Percentiles rank a stretch among this genome's conserved stretches.
Conservation (phyloP, 2,797 vertebrate species). For the Triplophysa yarkandensis region DNA sequence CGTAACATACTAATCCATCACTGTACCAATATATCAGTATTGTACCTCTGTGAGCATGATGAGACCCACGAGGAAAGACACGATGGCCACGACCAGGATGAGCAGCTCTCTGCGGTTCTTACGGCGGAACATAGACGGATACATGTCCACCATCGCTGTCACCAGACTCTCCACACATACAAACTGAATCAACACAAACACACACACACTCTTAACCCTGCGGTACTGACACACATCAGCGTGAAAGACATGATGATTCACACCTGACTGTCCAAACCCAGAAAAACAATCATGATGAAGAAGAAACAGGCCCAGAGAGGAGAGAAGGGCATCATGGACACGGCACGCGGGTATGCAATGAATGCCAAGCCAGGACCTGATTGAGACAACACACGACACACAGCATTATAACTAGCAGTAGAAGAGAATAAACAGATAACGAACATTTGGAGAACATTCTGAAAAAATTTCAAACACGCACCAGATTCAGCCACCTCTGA, state of each 20-base stretch:
- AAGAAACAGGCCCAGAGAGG: constrained; percentile 95
- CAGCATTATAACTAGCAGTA: neutral
- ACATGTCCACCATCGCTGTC: constrained; percentile 93
- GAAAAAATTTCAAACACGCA: constrained; percentile 61
- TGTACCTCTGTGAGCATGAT: constrained; percentile 95
- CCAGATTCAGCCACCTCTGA: constrained; percentile 94
- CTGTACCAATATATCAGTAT: neutral
- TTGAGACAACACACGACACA: neutral
- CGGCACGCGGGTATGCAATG: constrained; percentile 94
- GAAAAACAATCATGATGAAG: constrained; percentile 94
- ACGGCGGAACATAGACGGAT: constrained; percentile 86
- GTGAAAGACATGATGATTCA: neutral
- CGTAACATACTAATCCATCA: neutral
- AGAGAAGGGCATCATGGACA: constrained; percentile 96
- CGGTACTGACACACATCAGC: neutral
- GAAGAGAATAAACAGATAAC: no score
- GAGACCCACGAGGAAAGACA: constrained; percentile 88
- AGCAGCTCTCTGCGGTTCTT: constrained; percentile 90
- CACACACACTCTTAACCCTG: neutral
- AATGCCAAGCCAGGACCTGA: constrained; percentile 95
- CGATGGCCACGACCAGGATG: constrained; percentile 82
- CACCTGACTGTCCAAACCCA: constrained; percentile 97
- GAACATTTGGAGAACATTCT: no score
- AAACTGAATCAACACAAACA: constrained; percentile 75
- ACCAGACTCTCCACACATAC: constrained; percentile 95